Base-by-base conservation (phyloP, 2,113 vertebrate species). In the Anas platyrhynchos region DNA sequence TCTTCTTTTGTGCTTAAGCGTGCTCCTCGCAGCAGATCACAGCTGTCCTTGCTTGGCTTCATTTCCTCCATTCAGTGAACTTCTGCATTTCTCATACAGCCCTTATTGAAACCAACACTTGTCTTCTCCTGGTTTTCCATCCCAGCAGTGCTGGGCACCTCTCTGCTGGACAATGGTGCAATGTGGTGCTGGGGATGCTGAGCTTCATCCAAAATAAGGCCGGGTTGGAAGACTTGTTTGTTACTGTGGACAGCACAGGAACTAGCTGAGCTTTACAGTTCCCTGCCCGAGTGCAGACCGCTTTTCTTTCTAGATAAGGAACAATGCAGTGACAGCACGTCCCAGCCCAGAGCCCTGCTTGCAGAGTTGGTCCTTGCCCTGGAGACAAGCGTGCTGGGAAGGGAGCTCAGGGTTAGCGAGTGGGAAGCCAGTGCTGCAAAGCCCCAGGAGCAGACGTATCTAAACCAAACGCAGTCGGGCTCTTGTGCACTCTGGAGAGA, bases 321-420 rank as follows among this genome's bases (percentile, higher is more conserved):
- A 50, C 1, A 1, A 32, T 41, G 55, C 1, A 1, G 38, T 50
- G 9, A 61, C 41, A 58, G 5, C 14, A 18, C 26, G 67, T 43
- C 11, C 68, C 46, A 52, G 0, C 16, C 44, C 73, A 4, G 20
- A 25, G 79, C 0, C 5, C 5, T 41, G 66, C 16, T 15, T 31
- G 48, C 55, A 72, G 85, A 43, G 44, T 74, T 65, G 50, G 34
- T 31, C 43, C 27, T 65, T 29, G 0, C 58, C 31, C 31, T 25
- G 4, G 44, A 48, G 75, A 3, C 0, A 23, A 14, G 3, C 0
- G 3, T 25, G 22, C 3, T 77, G 82, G 68, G 18, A 46, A n/a
- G 36, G 34, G 36, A 31, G 77, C 18, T 43, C 22, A 8, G 77
- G 92, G 22, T 72, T 5, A 2, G 46, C 1, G 67, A 52, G 32